Conservation (phyloP, 2,888 invertebrate species). For the Troides oblongomaculatus region DNA sequence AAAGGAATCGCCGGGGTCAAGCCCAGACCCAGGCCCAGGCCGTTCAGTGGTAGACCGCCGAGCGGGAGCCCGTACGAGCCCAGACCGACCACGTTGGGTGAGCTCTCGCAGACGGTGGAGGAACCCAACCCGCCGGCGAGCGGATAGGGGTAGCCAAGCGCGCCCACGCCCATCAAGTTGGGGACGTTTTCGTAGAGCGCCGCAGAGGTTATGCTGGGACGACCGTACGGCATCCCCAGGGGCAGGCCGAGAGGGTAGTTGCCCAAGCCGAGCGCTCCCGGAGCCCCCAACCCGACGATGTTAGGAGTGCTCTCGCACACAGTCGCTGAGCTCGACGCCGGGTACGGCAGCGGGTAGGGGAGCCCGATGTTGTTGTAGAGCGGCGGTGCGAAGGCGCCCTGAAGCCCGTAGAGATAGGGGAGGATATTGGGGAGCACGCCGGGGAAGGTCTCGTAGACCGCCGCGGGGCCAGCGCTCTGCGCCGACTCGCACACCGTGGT, state of each 20-base stretch:
- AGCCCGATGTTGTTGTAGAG: constrained; percentile 27
- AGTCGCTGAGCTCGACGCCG: constrained; percentile 10
- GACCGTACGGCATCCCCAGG: constrained; percentile 4
- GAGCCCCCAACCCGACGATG: constrained; percentile 2
- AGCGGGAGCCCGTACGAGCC: too few species aligned
- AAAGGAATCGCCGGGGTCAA: constrained; percentile 17
- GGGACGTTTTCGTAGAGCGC: constrained; percentile 10
- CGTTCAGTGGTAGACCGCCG: background rate
- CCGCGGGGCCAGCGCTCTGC: constrained; percentile 27
- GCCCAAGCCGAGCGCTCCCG: background rate
- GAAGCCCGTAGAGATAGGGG: constrained; percentile 6
- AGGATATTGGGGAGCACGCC: constrained; percentile 3
- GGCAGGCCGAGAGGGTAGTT: constrained; percentile 14
- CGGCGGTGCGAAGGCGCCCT: background rate
- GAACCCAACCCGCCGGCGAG: background rate
- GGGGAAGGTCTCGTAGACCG: constrained; percentile 35
- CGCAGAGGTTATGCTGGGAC: constrained; percentile 1
- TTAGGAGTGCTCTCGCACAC: constrained; percentile 30
- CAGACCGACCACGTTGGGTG: background rate
- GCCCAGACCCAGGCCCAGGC: too few species aligned
- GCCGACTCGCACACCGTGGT: constrained; percentile 47
- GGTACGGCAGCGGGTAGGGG: constrained; percentile 18
- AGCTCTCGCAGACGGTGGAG: background rate
- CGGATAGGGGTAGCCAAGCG: background rate
- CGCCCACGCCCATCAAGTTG: constrained; percentile 14